Conservation (phyloP, 2,113 vertebrate species). For the Oncorhynchus nerka region DNA sequence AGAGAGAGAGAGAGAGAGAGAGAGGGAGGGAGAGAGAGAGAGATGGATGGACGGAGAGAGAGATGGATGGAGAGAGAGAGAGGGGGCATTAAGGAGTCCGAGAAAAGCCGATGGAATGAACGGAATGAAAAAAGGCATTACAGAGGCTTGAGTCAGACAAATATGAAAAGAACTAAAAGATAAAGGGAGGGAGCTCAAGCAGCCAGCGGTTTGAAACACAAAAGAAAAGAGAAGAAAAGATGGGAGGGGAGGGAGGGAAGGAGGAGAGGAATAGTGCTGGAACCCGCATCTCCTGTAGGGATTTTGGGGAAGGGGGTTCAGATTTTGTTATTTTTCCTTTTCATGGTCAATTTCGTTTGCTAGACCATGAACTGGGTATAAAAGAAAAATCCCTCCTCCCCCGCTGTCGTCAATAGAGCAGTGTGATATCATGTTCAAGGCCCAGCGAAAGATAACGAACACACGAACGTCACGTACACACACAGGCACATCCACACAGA, state of each 20-base stretch:
- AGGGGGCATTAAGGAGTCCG: conserved; percentile 38
- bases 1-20: no score
- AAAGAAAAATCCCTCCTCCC: conserved; percentile 41
- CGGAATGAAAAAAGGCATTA: no score
- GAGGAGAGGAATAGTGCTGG: conserved; percentile 10
- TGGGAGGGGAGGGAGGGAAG: background rate
- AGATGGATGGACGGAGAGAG: no score
- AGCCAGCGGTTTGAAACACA: conserved; percentile 55
- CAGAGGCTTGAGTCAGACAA: no score
- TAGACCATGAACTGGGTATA: conserved; percentile 44
- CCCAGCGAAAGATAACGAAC: background rate
- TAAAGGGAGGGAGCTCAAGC: conserved; percentile 39
- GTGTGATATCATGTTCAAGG: conserved; percentile 29
- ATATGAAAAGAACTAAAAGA: conserved; percentile 39
- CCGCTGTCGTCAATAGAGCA: conserved; percentile 18
- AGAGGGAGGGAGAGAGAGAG: no score
- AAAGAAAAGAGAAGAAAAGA: conserved; percentile 38
- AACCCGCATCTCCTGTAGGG: conserved; percentile 42
- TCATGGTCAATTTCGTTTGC: conserved; percentile 67
- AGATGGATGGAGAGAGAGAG: background rate
- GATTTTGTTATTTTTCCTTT: conserved; percentile 63
- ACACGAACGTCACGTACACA: conserved; percentile 1
- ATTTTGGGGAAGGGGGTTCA: conserved; percentile 22
- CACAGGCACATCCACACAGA: background rate
- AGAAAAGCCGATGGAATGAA: conserved; percentile 23